A percentile compares a stretch with the other conserved stretches of the same genome.
Evolutionary conservation across 2,113 vertebrate genomes (phyloP).

Genomic region (Anser cygnoides): DNA sequence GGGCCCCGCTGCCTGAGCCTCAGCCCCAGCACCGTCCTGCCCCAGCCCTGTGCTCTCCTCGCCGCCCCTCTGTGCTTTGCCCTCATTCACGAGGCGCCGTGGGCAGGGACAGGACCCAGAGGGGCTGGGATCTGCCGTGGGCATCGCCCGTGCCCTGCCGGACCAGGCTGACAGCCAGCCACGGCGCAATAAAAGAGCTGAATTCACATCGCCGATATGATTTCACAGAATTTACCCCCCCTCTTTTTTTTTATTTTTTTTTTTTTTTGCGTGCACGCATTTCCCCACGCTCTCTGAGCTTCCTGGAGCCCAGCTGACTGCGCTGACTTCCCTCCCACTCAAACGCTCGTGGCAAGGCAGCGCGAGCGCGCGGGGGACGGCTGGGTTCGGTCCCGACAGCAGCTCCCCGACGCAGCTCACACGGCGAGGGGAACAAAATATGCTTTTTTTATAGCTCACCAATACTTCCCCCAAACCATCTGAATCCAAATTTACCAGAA

Average conservation of each 20-base stretch:
- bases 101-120: neutral
- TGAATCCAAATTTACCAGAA: neutral
- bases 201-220: neutral
- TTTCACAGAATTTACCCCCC: neutral
- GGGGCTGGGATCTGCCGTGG: neutral
- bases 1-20: neutral
- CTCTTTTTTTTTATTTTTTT: too few species aligned
- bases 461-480: neutral
- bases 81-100: neutral
- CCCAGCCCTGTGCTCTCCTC: neutral
- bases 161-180: rapidly evolving
- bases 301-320: neutral
- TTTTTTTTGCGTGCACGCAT: rapidly evolving
- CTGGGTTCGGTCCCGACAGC: rapidly evolving
- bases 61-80: neutral
- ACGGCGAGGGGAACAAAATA: neutral
- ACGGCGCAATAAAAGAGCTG: neutral
- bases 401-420: neutral
- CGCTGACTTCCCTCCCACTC: neutral
- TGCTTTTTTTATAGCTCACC: rapidly evolving
- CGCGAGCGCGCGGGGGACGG: neutral
- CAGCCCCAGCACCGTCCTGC: neutral
- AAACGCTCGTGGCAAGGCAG: neutral
- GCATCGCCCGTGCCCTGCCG: neutral
- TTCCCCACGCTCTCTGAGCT: neutral